phyloP scores from a whole-genome alignment of 2,888 invertebrate genomes.

The Aspidiotus destructor region DNA sequence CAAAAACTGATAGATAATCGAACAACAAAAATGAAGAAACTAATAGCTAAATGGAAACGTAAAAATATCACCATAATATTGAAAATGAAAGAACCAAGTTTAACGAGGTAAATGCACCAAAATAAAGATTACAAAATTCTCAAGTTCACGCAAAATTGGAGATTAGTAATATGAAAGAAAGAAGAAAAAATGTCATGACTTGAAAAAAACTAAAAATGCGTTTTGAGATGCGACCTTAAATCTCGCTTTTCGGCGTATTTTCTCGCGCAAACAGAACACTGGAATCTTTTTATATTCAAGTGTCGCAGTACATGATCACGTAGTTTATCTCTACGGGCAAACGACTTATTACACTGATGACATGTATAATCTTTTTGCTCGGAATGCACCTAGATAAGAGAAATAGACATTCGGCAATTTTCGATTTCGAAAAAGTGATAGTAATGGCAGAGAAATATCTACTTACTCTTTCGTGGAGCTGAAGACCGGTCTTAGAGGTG shows the following conservation, averaged over 20 bases:
- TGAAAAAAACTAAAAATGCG: not conserved
- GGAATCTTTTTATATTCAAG: constrained; percentile 37
- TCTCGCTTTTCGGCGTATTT: constrained; percentile 37
- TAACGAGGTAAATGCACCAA: no score
- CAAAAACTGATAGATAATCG: no score
- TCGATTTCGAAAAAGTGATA: not conserved
- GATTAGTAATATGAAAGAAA: no score
- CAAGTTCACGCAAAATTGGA: no score
- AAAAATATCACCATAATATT: no score
- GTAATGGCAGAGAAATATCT: not conserved
- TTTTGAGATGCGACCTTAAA: constrained; percentile 37
- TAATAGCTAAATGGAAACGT: no score
- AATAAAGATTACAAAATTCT: no score
- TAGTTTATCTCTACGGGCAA: constrained; percentile 37
- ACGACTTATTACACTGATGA: constrained; percentile 39
- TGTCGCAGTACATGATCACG: constrained; percentile 37
- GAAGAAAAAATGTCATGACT: no score
- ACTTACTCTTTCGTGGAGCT: constrained; percentile 10
- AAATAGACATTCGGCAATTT: not conserved
- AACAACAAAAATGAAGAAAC: no score
- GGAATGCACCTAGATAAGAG: constrained; percentile 36
- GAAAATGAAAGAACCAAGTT: no score
- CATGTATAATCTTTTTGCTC: constrained; percentile 40
- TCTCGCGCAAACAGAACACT: constrained; percentile 35
- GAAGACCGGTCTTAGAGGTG: constrained; percentile 6